A percentile compares a stretch with the other conserved stretches of the same genome.
Evolutionary conservation across 2,113 vertebrate genomes (phyloP).

Genomic region (Hipposideros armiger): DNA sequence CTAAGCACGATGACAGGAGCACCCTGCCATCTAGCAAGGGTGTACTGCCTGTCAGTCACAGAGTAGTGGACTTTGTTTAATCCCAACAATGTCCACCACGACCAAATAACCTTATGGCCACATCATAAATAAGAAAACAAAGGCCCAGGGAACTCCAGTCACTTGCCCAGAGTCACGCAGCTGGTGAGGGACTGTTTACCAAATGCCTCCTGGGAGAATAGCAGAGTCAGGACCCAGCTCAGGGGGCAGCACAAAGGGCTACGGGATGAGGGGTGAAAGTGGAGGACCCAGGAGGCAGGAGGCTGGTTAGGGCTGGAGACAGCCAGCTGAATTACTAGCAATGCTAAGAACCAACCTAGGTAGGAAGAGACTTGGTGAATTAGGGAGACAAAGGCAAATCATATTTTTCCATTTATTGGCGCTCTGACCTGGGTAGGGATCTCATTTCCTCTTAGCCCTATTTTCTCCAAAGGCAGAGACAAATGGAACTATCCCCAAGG

Average conservation of each 20-base stretch:
- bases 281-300: background rate
- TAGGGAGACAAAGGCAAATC: slow-evolving; percentile 25
- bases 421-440: background rate
- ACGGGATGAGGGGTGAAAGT: background rate
- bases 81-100: slow-evolving; percentile 1
- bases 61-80: slow-evolving; percentile 64
- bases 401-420: slow-evolving; percentile 43
- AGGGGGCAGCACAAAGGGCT: background rate
- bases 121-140: slow-evolving; percentile 48
- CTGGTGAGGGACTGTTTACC: background rate
- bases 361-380: slow-evolving; percentile 49
- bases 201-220: slow-evolving; percentile 7
- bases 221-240: background rate
- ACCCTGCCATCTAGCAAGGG: background rate
- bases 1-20: slow-evolving; percentile 36
- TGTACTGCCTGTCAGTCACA: slow-evolving; percentile 3
- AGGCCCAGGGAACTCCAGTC: slow-evolving; percentile 4
- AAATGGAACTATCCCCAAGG: slow-evolving; percentile 47
- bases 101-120: slow-evolving; percentile 15
- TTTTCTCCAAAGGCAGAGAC: slow-evolving; percentile 38
- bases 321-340: slow-evolving; percentile 14
- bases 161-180: background rate
- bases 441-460: slow-evolving; percentile 53
- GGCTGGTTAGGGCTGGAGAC: background rate
- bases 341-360: slow-evolving; percentile 41